A percentile compares a stretch with the other conserved stretches of the same genome.
These are phyloP conservation scores for Onthophagus taurus DNA, from an alignment of 1,140 invertebrate genomes.

Conservation along the genomic window DNA sequence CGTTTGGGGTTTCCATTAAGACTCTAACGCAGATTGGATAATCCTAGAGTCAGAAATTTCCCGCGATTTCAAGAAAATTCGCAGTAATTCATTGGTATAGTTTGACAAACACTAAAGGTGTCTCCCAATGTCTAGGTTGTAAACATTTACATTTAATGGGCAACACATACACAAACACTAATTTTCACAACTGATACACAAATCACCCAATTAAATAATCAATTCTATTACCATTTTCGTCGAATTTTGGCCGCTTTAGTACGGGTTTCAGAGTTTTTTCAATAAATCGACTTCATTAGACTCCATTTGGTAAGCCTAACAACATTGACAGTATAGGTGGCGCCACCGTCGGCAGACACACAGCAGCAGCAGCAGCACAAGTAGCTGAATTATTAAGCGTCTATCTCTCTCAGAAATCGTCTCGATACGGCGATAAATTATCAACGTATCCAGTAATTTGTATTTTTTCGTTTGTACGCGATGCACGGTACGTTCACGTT, in stretches of 20 bases:
- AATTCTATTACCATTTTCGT: slow-evolving; percentile 35
- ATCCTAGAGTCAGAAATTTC: slow-evolving; percentile 9
- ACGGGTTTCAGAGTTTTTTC: slow-evolving; percentile 33
- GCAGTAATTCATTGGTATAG: slow-evolving; percentile 29
- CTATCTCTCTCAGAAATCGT: slow-evolving; percentile 10
- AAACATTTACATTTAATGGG: slow-evolving; percentile 33
- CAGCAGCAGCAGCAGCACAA: slow-evolving; percentile 20
- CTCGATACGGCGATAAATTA: slow-evolving; percentile 6
- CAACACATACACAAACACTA: slow-evolving; percentile 33
- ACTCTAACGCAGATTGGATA: slow-evolving; percentile 5
- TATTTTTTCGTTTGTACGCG: neutral
- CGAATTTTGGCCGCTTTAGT: slow-evolving; percentile 32
- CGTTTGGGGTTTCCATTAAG: slow-evolving; percentile 2
- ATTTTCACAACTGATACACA: slow-evolving; percentile 30
- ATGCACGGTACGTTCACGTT: slow-evolving; percentile 4
- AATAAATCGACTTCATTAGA: slow-evolving; percentile 40
- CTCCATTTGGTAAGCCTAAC: slow-evolving; percentile 46
- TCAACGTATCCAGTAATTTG: slow-evolving; percentile 6
- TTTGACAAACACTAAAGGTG: slow-evolving; percentile 38
- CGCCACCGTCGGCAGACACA: slow-evolving; percentile 36
- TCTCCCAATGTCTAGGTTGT: slow-evolving; percentile 39
- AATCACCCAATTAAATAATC: slow-evolving; percentile 39
- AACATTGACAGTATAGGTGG: slow-evolving; percentile 62
- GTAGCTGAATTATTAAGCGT: slow-evolving; percentile 10
- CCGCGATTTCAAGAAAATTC: slow-evolving; percentile 14